Conservation (phyloP, 2,888 invertebrate species). For the Nemurella pictetii region DNA sequence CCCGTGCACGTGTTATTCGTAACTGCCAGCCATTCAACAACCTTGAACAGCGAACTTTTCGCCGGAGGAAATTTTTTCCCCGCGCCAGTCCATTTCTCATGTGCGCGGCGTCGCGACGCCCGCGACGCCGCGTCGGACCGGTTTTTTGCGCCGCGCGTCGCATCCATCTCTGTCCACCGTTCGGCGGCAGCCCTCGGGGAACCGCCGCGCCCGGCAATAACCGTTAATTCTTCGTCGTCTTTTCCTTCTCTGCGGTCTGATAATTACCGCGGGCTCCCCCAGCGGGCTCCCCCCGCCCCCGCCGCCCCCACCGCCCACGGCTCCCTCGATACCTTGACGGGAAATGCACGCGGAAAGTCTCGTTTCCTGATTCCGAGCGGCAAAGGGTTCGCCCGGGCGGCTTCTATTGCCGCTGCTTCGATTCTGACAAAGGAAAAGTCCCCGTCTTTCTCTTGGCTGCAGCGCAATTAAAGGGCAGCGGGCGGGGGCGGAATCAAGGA, state of each 20-base stretch:
- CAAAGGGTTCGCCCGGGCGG: not conserved
- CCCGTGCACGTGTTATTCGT: not conserved
- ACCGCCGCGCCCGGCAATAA: conserved; percentile 10
- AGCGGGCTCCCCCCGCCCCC: not conserved
- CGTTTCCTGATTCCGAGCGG: not conserved
- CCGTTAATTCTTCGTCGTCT: conserved; percentile 32
- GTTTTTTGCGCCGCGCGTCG: not conserved
- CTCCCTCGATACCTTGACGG: conserved; percentile 20
- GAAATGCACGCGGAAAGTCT: not conserved
- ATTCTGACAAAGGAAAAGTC: not conserved
- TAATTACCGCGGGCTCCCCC: conserved; percentile 19
- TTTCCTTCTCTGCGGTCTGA: conserved; percentile 26
- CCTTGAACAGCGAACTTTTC: not conserved
- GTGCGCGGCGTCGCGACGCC: not conserved
- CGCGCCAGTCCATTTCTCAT: conserved; percentile 21
- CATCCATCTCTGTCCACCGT: conserved; percentile 19
- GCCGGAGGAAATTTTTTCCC: not conserved
- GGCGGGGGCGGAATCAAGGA: not conserved
- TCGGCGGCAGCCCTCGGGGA: conserved; percentile 3
- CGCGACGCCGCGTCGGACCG: not conserved
- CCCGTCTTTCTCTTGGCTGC: not conserved
- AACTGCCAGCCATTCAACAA: not conserved
- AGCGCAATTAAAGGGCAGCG: no score
- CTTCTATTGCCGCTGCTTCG: not conserved
- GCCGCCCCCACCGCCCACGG: not conserved